Percentiles rank a stretch among this genome's conserved stretches.
phyloP scores from a whole-genome alignment of 2,113 vertebrate species.

The Aspiorhynchus laticeps region DNA sequence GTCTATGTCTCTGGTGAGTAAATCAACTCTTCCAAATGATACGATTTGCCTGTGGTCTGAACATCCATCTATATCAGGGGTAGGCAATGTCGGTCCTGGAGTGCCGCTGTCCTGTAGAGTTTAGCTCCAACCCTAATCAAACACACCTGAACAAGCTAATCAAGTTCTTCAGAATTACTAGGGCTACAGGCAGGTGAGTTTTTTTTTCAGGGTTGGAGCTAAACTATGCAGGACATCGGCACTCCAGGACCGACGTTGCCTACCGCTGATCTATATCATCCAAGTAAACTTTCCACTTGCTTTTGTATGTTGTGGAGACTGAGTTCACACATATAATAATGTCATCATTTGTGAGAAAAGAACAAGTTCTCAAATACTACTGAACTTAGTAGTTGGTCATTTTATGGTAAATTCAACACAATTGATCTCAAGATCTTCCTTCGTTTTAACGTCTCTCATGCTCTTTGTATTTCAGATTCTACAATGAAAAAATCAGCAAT shows the following conservation, averaged over 20 bases:
- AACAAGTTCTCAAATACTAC: background rate
- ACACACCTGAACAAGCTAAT: too few species aligned
- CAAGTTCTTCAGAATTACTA: too few species aligned
- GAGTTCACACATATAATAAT: background rate
- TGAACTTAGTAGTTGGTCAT: background rate
- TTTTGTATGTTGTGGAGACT: background rate
- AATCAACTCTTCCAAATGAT: background rate
- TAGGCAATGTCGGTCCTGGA: too few species aligned
- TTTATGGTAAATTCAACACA: background rate
- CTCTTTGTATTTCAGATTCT: background rate
- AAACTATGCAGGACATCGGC: too few species aligned
- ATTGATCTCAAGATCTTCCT: background rate
- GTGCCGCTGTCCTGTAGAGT: too few species aligned
- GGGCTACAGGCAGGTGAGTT: too few species aligned
- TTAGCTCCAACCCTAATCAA: too few species aligned
- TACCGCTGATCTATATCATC: too few species aligned
- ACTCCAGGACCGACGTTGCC: too few species aligned
- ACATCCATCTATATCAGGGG: background rate
- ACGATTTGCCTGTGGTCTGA: too few species aligned
- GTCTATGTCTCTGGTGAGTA: background rate
- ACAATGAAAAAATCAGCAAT: background rate
- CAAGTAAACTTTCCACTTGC: background rate
- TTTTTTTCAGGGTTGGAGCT: too few species aligned
- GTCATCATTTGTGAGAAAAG: background rate
- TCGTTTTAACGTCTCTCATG: background rate